Evolutionary conservation across 1,140 invertebrate genomes (phyloP).

Genomic region (Penaeus vannamei): DNA sequence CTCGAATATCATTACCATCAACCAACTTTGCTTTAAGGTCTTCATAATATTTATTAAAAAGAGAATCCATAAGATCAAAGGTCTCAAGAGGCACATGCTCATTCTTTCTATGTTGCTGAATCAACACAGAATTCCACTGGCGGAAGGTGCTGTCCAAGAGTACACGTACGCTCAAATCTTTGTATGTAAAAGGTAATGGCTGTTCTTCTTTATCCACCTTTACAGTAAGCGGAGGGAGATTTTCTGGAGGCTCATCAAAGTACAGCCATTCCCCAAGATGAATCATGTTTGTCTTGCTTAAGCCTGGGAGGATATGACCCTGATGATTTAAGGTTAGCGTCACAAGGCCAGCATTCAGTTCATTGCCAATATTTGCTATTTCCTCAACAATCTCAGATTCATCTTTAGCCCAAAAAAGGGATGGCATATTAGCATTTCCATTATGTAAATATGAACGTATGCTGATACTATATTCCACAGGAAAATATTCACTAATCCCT

Average conservation of each 20-base stretch:
- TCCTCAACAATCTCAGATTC: slow-evolving; percentile 27
- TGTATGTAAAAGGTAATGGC: neutral
- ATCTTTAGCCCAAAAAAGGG: slow-evolving; percentile 61
- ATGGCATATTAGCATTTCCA: slow-evolving; percentile 63
- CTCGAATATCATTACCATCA: slow-evolving; percentile 19
- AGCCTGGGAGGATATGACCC: slow-evolving; percentile 49
- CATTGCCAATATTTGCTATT: slow-evolving; percentile 46
- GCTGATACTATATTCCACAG: slow-evolving; percentile 64
- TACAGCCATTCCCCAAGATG: slow-evolving; percentile 60
- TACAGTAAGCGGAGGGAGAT: slow-evolving; percentile 39
- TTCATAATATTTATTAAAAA: slow-evolving; percentile 48
- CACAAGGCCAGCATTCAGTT: slow-evolving; percentile 25
- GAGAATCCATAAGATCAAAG: slow-evolving; percentile 62
- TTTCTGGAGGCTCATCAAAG: slow-evolving; percentile 47
- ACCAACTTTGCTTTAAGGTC: neutral
- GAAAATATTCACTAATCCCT: slow-evolving; percentile 54
- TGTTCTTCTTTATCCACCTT: slow-evolving; percentile 23
- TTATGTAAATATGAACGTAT: slow-evolving; percentile 63
- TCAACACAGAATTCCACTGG: slow-evolving; percentile 65
- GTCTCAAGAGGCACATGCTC: slow-evolving; percentile 42
- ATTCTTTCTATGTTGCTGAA: slow-evolving; percentile 63
- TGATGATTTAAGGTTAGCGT: slow-evolving; percentile 46
- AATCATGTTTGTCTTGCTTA: slow-evolving; percentile 31
- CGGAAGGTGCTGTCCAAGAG: slow-evolving; percentile 54
- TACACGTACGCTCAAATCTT: neutral